Base-by-base conservation (phyloP, 2,888 invertebrate species). In the Acanthoscelides obtectus region DNA sequence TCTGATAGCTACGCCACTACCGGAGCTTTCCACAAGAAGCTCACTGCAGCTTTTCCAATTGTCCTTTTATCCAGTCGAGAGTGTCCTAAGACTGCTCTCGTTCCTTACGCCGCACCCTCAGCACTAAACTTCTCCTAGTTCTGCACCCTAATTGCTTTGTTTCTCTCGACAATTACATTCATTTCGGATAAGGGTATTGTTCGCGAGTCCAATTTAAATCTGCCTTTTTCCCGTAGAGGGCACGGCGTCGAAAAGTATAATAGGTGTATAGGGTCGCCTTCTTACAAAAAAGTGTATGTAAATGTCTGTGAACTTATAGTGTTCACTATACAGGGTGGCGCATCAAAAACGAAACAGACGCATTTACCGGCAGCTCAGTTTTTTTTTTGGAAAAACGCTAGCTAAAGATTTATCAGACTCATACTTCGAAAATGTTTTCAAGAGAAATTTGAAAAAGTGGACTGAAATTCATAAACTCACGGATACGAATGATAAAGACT, bases 101-200 rank as follows among this genome's bases (percentile, higher is more conserved):
- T 45, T 45, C 45, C 45, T 45, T 45, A 45, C 12, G 17, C 45
- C 45, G 45, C 5, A 45, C 45, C 45, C 45, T 45, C 45, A 45
- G 8, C 6, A 45, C 45, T 71, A 70, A 71, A 72, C 71, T 73
- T 72, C 66, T 66, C 70, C 21, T 63, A 64, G 25, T 22, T 21
- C 65, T 21, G 45, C 22, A 68, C 77, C 77, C 74, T 80, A 80
- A 80, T 78, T 77, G 80, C 79, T 79, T 79, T 79, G 80, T 80
- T 79, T 80, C 79, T 77, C 75, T 76, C 74, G 76, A 80, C 80
- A 80, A 80, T 82, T 81, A 81, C 80, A 79, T 81, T 81, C 81
- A 80, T 81, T 81, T 80, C 78, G 75, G 76, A 79, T 79, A 79
- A 81, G 78, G 77, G 80, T 78, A 80, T 82, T 81, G 81, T 81